Conservation (phyloP, 2,113 vertebrate species). For the Taxidea taxus region DNA sequence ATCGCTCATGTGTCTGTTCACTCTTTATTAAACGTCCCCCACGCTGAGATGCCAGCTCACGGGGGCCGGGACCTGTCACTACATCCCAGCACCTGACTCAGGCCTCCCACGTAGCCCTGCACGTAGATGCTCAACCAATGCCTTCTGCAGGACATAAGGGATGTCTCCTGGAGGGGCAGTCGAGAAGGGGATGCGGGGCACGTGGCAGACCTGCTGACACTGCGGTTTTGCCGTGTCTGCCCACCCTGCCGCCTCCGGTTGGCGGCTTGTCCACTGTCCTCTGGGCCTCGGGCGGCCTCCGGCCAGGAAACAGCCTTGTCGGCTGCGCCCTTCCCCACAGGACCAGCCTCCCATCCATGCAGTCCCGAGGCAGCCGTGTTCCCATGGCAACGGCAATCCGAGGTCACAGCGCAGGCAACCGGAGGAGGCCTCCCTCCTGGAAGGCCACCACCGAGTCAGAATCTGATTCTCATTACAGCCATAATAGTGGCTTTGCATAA, state of each 20-base stretch:
- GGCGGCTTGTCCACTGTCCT: not conserved
- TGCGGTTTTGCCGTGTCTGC: not conserved
- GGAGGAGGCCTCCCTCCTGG: conserved; percentile 64
- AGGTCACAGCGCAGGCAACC: conserved; percentile 71
- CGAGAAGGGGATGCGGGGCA: too few relatives aligned
- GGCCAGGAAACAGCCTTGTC: not conserved
- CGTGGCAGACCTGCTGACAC: fast-evolving
- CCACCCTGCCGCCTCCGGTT: not conserved
- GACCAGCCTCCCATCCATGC: conserved; percentile 1
- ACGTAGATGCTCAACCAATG: not conserved
- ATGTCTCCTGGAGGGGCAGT: not conserved
- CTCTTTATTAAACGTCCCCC: not conserved
- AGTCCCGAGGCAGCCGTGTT: conserved; percentile 67
- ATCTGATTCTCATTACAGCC: conserved; percentile 80
- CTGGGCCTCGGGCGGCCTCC: fast-evolving
- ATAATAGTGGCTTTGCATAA: conserved; percentile 79
- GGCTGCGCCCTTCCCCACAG: not conserved
- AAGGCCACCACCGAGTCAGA: conserved; percentile 61
- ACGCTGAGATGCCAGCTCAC: not conserved
- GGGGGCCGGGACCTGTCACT: not conserved
- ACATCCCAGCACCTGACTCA: not conserved
- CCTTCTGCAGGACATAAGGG: not conserved
- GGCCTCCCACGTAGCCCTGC: not conserved
- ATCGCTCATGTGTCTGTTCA: not conserved
- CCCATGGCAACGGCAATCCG: conserved; percentile 79